These are phyloP conservation scores for Orthonyx spaldingii DNA, from an alignment of 2,113 vertebrate species.

Conservation along the genomic window DNA sequence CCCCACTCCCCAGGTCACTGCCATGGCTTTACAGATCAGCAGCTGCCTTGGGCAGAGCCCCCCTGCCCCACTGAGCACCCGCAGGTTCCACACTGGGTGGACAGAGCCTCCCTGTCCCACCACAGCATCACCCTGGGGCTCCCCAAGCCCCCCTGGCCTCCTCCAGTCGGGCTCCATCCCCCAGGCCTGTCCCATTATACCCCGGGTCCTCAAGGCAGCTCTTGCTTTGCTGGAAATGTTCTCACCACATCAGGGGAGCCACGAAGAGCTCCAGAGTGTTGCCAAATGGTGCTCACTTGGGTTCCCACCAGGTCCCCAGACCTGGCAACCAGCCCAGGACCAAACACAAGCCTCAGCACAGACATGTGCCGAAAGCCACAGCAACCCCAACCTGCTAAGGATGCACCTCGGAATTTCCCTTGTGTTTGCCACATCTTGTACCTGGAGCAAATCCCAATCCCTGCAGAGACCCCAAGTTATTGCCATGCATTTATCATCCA, in stretches of 20 bases:
- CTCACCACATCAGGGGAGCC: neutral
- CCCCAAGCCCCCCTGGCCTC: fast-evolving
- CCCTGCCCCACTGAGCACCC: neutral
- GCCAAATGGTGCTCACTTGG: fast-evolving
- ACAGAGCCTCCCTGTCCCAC: neutral
- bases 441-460: neutral
- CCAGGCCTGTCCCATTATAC: neutral
- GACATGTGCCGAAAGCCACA: neutral
- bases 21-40: fast-evolving
- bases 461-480: neutral
- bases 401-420: neutral
- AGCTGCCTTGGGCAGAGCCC: neutral
- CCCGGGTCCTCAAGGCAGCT: neutral
- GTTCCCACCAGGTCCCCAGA: neutral
- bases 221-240: neutral
- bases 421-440: fast-evolving
- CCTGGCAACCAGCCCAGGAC: neutral
- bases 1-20: neutral
- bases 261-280: no score
- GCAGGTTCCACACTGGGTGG: fast-evolving
- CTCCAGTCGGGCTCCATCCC: fast-evolving
- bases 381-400: fast-evolving
- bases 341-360: neutral
- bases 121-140: neutral
- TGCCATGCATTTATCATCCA: no score